Base-by-base conservation (phyloP, 2,797 vertebrate species). In the Eremophila alpestris region DNA sequence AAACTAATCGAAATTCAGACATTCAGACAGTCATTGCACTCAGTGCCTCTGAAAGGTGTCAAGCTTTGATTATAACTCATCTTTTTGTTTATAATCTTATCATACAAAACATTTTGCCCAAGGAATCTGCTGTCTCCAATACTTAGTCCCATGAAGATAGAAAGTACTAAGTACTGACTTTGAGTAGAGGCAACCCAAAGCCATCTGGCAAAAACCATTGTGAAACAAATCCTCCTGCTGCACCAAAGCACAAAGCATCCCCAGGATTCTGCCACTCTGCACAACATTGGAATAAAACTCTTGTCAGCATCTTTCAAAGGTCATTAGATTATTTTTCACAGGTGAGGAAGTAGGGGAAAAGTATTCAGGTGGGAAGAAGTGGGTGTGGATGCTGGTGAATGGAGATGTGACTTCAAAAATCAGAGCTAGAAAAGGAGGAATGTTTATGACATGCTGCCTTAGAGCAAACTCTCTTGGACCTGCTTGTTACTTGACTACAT, bases 401-500 rank as follows among this genome's bases (percentile, higher is more conserved):
- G 60, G n/a, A 70, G 34, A 79, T 0, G 0, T 52, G 85, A 64
- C 41, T 56, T 36, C 36, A 88, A 84, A 88, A 88, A 86, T 73
- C n/a, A 46, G 41, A 76, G 41, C 26, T 78, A 48, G 15, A 59
- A 64, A 91, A 56, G 16, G 24, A 89, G 16, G 32, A 56, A 54
- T 79, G 9, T 74, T 77, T 84, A 59, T 45, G 65, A 58, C 1
- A 2, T 14, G 0, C 30, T 86, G 32, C 48, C 63, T 27, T 60
- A 76, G 43, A 81, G 34, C 49, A 89, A 88, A 80, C 27, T 48
- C 29, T 73, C 92, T 77, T 13, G 67, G 83, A 65, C 48, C 54
- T 63, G 13, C 36, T 49, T 63, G n/a, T 90, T 74, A 84, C 56
- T 77, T 89, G 58, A 27, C 62, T 80, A n/a, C 38, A 59, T 93